Conservation (phyloP, 2,113 vertebrate species). For the Myrmecobius fasciatus region DNA sequence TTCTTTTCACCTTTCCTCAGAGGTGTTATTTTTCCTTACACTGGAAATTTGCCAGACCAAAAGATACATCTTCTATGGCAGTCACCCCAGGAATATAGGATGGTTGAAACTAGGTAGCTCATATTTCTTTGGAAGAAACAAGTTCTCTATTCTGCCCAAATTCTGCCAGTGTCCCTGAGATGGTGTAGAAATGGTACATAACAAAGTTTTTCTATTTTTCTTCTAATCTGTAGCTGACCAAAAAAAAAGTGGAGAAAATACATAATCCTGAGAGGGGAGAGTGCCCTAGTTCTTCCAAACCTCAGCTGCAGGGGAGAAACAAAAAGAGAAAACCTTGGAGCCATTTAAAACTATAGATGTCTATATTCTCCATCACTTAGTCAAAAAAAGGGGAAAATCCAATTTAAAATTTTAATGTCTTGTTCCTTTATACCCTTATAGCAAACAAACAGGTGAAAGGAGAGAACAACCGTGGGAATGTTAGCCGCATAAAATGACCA, state of each 20-base stretch:
- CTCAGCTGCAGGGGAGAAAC: conserved; percentile 7
- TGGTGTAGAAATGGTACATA: not conserved
- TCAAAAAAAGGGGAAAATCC: conserved; percentile 26
- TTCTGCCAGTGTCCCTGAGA: not conserved
- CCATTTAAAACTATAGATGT: not conserved
- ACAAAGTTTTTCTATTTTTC: not conserved
- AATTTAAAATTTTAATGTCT: conserved; percentile 41
- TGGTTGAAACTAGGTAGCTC: not conserved
- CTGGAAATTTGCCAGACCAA: conserved; percentile 39
- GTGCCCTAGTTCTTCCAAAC: conserved; percentile 11
- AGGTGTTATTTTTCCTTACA: conserved; percentile 55
- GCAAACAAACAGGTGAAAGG: conserved; percentile 51
- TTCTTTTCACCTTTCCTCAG: conserved; percentile 44
- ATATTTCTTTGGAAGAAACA: conserved; percentile 26
- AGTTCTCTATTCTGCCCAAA: conserved; percentile 36
- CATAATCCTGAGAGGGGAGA: not conserved
- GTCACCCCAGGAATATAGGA: conserved; percentile 36
- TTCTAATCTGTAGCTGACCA: conserved; percentile 29
- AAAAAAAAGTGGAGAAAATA: conserved; percentile 27
- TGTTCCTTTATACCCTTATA: conserved; percentile 58
- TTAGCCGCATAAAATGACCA: not conserved
- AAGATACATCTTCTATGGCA: conserved; percentile 6
- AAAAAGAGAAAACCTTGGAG: not conserved
- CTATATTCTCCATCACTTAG: conserved; percentile 17
- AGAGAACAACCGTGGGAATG: conserved; percentile 34